Evolutionary conservation across 2,888 invertebrate species (phyloP), one percentile per base, ranked within the genome.

Genomic region (Altica lythri): DNA sequence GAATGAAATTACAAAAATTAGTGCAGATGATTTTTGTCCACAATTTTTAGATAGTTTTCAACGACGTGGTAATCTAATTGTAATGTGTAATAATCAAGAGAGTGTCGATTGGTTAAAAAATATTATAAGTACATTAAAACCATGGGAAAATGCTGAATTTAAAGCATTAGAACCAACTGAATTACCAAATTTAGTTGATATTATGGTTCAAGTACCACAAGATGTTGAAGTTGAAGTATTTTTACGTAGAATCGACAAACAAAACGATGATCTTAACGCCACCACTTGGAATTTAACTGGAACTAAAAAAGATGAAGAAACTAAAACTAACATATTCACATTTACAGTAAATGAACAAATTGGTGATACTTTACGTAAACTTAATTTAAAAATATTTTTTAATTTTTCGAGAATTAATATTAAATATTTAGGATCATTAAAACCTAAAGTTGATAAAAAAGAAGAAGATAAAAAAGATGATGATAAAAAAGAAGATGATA

Each of bases 81-180:
- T 55, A 9, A 6, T 22, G 29, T 55, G 55, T 25, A 55, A 51
- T 32, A 50, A 55, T 27, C 42, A 55, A 42, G 55, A 55, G 17
- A 55, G 51, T 13, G 55, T 55, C 5, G 43, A 55, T 16, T 55
- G 55, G 55, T 51, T 55, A 22, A 51, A 47, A 30, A 34, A 25
- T 8, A 47, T 32, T 1, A 22, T 51, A 1, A 42, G 46, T 17
- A 46, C 6, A 13, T 12, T 55, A 13, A 43, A 32, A 37, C 55
- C 51, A 6, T 55, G 55, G 55, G 51, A 55, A n/a, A 32, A 27
- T 13, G 50, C 42, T 9, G 18, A 51, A 9, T 43, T 50, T 34
- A 50, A 51, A 16, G 29, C 45, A 6, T 5, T 55, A 8, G 35
- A 27, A 14, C 50, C 32, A 10, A 48, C 18, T 10, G 55, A 55